Evolutionary conservation across 2,113 vertebrate genomes (phyloP).

Genomic region (Microcebus griseorufus): DNA sequence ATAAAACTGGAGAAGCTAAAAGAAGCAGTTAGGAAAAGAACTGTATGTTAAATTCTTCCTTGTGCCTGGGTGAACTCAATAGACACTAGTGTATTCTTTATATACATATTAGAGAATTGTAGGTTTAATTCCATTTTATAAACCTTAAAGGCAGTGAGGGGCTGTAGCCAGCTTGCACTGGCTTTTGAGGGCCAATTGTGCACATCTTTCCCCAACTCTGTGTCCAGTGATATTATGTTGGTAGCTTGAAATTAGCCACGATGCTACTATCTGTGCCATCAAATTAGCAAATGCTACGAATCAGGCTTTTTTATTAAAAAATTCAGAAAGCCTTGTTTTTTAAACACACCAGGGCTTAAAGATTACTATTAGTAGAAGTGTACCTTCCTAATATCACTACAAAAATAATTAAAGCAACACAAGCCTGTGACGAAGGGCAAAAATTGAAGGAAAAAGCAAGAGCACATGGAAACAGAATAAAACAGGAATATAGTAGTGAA

Average conservation of each 20-base stretch:
- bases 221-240: background rate
- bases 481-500: background rate
- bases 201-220: background rate
- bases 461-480: background rate
- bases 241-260: background rate
- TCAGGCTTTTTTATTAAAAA: background rate
- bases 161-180: background rate
- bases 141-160: background rate
- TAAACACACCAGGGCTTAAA: background rate
- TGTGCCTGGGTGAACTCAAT: background rate
- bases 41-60: constrained; percentile 22
- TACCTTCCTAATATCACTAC: background rate
- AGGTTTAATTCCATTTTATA: constrained; percentile 9
- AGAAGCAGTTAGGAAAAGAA: constrained; percentile 37
- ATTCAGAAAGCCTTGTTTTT: background rate
- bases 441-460: background rate
- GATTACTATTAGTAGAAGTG: background rate
- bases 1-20: background rate
- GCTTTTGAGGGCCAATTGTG: background rate
- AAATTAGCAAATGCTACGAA: background rate
- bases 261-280: background rate
- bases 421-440: background rate
- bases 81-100: background rate
- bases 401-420: background rate
- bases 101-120: background rate